Percentiles rank a stretch among this genome's conserved stretches.
Conservation (phyloP, 2,888 invertebrate genomes). For the Dioctria linearis region DNA sequence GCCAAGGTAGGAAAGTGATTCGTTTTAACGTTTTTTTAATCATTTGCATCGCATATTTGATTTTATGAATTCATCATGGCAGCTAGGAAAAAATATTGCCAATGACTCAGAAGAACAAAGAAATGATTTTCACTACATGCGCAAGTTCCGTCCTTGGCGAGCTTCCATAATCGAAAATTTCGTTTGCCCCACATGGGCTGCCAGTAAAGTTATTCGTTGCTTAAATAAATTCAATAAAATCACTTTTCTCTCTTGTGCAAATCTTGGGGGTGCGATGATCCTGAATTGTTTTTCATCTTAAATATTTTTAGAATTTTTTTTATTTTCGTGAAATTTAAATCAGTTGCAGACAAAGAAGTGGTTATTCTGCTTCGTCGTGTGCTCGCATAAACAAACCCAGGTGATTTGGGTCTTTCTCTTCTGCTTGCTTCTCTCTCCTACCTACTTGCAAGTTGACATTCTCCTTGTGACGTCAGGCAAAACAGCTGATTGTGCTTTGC, state of each 20-base stretch:
- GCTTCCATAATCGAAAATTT: constrained; percentile 50
- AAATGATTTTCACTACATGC: constrained; percentile 37
- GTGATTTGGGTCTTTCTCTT: constrained; percentile 28
- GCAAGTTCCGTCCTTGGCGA: constrained; percentile 49
- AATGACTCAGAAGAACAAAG: constrained; percentile 36
- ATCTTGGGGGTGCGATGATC: constrained; percentile 5
- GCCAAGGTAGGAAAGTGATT: constrained; percentile 28
- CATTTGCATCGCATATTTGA: not conserved
- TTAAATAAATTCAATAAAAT: constrained; percentile 12
- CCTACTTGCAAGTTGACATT: no score
- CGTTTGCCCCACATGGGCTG: constrained; percentile 8
- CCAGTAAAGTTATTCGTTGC: not conserved
- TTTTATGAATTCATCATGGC: not conserved
- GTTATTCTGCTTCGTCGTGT: not conserved
- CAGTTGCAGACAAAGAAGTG: no score
- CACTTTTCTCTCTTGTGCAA: constrained; percentile 6
- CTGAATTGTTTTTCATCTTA: not conserved
- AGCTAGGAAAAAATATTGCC: not conserved
- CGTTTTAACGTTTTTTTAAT: not conserved
- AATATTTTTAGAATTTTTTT: no score
- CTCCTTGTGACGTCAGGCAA: constrained; percentile 25
- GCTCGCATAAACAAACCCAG: constrained; percentile 35
- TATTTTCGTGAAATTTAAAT: no score
- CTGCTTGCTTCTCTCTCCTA: constrained; percentile 13
- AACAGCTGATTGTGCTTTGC: constrained; percentile 30